Base-by-base conservation (phyloP, 2,888 invertebrate species). In the Cantharis rufa region DNA sequence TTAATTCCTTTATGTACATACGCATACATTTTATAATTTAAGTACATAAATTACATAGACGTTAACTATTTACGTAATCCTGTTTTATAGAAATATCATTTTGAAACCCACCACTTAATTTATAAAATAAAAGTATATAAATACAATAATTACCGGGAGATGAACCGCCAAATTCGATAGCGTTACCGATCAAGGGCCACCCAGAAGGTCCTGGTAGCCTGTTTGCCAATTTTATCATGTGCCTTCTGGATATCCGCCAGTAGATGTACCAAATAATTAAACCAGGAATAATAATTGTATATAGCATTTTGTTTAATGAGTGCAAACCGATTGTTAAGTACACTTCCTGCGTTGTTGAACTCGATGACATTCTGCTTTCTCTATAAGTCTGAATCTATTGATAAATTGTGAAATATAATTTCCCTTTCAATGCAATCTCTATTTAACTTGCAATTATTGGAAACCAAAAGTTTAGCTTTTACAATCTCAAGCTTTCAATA, bases 181-280 rank as follows among this genome's bases (percentile, higher is more conserved):
- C 93, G 84, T 94, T 95, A 81, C 96, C 96, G 64, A 96, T 83
- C 0, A 96, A 78, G 0, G 96, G 95, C 32, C 91, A 88, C 61
- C 94, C 95, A 2, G 88, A 84, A 0, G 95, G 95, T 81, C 96
- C 96, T 0, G 93, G 92, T 64, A 96, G 85, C 83, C 93, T 93
- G 0, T 91, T 92, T 1, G 94, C 94, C 72, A 95, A 88, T 84
- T 94, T 93, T 79, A 93, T 89, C 85, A 95, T 84, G 84, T 92
- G 93, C 62, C 92, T 90, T n/a, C 94, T 90, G 10, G 94, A 94
- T 83, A 94, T 88, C 69, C 92, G 91, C 93, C 94, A 95, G 88
- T 95, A 95, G 27, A 92, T 89, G 85, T 92, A 93, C 91, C 92
- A 94, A 70, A 95, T 89, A 3, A 92, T 87, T 48, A 94, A 24